Evolutionary conservation across 2,113 vertebrate species (phyloP), one percentile per base, ranked within the genome.

Genomic region (Indicator indicator): DNA sequence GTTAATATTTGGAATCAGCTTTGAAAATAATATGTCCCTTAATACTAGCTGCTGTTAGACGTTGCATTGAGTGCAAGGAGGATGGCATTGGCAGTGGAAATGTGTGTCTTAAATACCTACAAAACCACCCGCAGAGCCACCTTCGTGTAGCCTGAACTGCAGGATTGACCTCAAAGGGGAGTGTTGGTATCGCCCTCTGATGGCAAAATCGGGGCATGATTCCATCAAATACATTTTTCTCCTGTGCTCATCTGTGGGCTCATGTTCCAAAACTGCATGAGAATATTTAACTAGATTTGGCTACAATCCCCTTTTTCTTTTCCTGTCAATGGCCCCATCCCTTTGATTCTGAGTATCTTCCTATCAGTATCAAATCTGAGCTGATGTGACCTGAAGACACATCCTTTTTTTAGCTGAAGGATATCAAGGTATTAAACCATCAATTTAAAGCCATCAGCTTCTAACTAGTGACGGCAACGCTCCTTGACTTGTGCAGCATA

Each of bases 341-440:
- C 80, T 91, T 88, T 94, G 86, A 89, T 81, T 92, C 52, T 81
- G 62, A 87, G 42, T 94, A 80, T 89, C 93, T 91, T 94, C 80
- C 59, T 78, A 63, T 96, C 87, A 89, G 87, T 96, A n/a, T n/a
- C 92, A 93, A 96, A 94, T 94, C 86, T 91, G 76, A 91, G 73
- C 91, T 96, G 93, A 91, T 96, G 77, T 77, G 91, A 78, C 63
- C 44, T 54, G 83, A 94, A 89, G 90, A 94, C 55, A 2, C 83
- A 30, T 92, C 73, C n/a, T 85, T 88, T 76, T 46, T 96, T 88
- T 93, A 90, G 94, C 86, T 94, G 94, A 90, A 93, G 86, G 95
- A 94, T 86, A 90, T 88, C 85, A 86, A 95, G 79, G 76, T 95
- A 88, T 95, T 95, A 97, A 95, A 92, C 89, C 93, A 95, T 96